Conservation (phyloP, 2,888 invertebrate species). For the Drosophila nigricruria region DNA sequence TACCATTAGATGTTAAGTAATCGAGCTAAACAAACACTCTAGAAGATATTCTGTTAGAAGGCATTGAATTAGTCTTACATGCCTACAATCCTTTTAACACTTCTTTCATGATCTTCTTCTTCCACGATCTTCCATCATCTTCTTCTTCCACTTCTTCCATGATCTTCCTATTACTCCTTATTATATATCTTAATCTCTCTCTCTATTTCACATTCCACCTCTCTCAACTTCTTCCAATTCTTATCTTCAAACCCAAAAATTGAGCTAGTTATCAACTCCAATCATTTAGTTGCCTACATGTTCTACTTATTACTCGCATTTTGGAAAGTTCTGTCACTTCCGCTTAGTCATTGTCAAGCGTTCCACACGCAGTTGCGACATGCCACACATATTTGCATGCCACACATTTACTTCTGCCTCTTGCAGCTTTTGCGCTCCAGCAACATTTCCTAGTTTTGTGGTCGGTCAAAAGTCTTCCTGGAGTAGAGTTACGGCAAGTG, state of each 20-base stretch:
- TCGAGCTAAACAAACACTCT: too few species aligned
- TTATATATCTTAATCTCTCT: neutral
- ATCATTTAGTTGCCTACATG: neutral
- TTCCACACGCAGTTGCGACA: constrained; percentile 15
- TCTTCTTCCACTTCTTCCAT: too few species aligned
- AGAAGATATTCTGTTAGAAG: too few species aligned
- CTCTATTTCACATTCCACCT: neutral
- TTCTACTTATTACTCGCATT: constrained; percentile 1
- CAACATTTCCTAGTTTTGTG: constrained; percentile 78
- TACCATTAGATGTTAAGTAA: neutral
- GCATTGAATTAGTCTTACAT: too few species aligned
- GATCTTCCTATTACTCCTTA: too few species aligned
- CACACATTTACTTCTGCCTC: constrained; percentile 5
- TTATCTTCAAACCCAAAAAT: neutral
- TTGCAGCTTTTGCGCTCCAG: neutral
- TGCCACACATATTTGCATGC: constrained; percentile 24
- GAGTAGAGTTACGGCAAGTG: constrained; percentile 80
- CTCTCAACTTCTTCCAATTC: neutral
- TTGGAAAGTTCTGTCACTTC: constrained; percentile 24
- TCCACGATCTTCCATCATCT: too few species aligned
- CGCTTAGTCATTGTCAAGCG: constrained; percentile 27
- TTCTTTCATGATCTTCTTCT: too few species aligned
- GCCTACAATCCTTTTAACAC: too few species aligned
- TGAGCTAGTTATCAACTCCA: neutral
- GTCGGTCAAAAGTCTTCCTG: constrained; percentile 81